Evolutionary conservation across 2,888 invertebrate genomes (phyloP).

Genomic region (Mythimna impura): DNA sequence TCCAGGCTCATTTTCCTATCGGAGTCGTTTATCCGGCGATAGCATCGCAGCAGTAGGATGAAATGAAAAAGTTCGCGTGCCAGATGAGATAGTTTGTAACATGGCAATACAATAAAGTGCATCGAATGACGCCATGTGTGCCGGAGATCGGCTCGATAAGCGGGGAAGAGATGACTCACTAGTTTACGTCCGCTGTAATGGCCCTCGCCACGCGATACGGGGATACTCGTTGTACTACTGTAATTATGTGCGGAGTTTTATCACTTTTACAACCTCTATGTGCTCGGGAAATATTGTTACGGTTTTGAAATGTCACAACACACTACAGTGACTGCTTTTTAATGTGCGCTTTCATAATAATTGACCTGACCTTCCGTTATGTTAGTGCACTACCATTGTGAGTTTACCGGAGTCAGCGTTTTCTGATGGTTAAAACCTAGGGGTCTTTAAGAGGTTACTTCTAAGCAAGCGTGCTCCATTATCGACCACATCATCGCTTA

Average conservation of each 20-base stretch:
- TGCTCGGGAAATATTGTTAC: constrained; percentile 21
- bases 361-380: constrained; percentile 10
- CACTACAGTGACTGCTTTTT: constrained; percentile 24
- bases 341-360: constrained; percentile 26
- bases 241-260: constrained; percentile 54
- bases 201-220: constrained; percentile 67
- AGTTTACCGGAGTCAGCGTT: no score
- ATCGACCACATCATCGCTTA: no score
- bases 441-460: no score
- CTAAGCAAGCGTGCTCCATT: no score
- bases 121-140: constrained; percentile 76
- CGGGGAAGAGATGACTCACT: constrained; percentile 74
- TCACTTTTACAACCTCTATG: constrained; percentile 45
- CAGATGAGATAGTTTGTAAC: constrained; percentile 64
- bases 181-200: constrained; percentile 69
- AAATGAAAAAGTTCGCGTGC: constrained; percentile 66
- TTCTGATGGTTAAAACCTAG: no score
- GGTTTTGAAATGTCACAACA: constrained; percentile 32
- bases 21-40: constrained; percentile 58
- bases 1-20: constrained; percentile 60
- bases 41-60: constrained; percentile 55
- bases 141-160: constrained; percentile 70
- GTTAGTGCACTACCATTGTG: neutral
- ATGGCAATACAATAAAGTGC: constrained; percentile 71
- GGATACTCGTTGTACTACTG: constrained; percentile 46